Conservation (phyloP, 2,888 invertebrate species). For the Aproaerema taeniolella region DNA sequence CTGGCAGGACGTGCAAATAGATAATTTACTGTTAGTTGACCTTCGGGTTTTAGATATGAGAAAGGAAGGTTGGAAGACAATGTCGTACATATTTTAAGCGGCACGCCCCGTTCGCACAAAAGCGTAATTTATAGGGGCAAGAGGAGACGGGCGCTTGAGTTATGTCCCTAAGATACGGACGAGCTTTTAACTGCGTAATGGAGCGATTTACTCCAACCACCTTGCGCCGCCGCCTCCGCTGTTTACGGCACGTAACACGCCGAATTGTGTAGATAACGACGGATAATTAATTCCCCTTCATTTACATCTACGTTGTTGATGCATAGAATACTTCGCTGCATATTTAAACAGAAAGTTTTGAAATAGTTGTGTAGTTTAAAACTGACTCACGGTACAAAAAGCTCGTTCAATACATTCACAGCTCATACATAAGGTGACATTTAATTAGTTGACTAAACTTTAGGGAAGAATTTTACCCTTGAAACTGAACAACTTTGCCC, state of each 20-base stretch:
- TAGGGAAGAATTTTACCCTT: too few species aligned
- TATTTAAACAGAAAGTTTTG: too few species aligned
- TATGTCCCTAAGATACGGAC: constrained; percentile 74
- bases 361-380: too few species aligned
- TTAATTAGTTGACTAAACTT: too few species aligned
- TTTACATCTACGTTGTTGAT: constrained; percentile 17
- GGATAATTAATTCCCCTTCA: constrained; percentile 15
- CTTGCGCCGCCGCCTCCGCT: constrained; percentile 59
- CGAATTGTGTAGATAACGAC: constrained; percentile 14
- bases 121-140: constrained; percentile 74
- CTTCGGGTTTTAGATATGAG: constrained; percentile 63
- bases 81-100: constrained; percentile 75
- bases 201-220: constrained; percentile 73
- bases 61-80: constrained; percentile 66
- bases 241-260: constrained; percentile 43
- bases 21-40: constrained; percentile 61
- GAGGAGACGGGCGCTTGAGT: constrained; percentile 73
- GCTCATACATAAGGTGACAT: too few species aligned
- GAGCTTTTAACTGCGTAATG: constrained; percentile 77
- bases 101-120: constrained; percentile 73
- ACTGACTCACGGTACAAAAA: too few species aligned
- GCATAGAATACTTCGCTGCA: too few species aligned
- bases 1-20: constrained; percentile 45
- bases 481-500: too few species aligned
- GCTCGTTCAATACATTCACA: too few species aligned